Evolutionary conservation across 2,113 vertebrate genomes (phyloP), one percentile per base, ranked within the genome.

Genomic region (Clarias batrachus): DNA sequence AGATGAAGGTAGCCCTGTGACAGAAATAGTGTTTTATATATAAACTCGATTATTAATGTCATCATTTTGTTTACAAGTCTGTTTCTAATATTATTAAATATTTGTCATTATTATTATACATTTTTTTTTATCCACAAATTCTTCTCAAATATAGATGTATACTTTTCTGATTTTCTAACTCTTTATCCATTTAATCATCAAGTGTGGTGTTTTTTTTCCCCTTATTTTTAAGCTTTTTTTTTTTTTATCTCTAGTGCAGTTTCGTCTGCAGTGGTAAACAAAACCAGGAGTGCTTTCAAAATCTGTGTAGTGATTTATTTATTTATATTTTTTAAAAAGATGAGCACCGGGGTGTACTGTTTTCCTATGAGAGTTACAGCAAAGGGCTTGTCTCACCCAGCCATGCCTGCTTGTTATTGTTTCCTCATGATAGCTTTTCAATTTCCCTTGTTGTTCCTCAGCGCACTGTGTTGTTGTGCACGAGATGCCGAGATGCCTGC

Each of bases 211-310:
- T 25, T 30, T 68, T 60, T 33, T 17, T 2, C 3, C 13, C 16
- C 3, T 25, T 82, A 48, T 66, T 13, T 27, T 52, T 17, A 23
- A 7, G n/a, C n/a, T n/a, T n/a, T n/a, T n/a, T 33, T 33, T 33
- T 33, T 33, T 33, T 33, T 41, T 1, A 12, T 12, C 17, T 77
- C 25, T 82, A 33, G 33, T 54, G 16, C 74, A 77, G 52, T 76
- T n/a, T 68, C 19, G 23, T 14, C 56, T 81, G 56, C 30, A 23
- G 70, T 60, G 27, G 68, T 83, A 71, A 88, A 82, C 63, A 37
- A 37, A 37, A 82, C 17, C 60, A 54, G 30, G 21, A 21, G 57
- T 30, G 19, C 25, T 16, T 25, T 41, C 7, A 12, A 48, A 48
- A 7, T 37, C n/a, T 7, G 59, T 59, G 27, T 62, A 80, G 5